phyloP scores from a whole-genome alignment of 2,888 invertebrate genomes.

The Latrodectus elegans region DNA sequence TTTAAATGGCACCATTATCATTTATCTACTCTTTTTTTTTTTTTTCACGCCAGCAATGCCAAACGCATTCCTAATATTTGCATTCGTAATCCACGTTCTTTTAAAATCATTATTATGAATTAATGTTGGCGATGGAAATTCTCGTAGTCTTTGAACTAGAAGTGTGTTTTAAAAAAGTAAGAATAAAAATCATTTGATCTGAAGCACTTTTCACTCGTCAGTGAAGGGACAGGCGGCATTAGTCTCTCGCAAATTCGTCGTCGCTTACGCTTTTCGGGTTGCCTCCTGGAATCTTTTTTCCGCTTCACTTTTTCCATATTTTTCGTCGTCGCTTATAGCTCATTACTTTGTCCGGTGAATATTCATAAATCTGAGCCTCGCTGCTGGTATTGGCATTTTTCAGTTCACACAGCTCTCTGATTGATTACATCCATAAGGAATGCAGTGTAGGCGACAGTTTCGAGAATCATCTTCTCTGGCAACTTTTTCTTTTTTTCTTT shows the following conservation, averaged over 20 bases:
- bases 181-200: neutral
- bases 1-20: too few relatives aligned
- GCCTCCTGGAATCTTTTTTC: neutral
- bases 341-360: slow-evolving; percentile 40
- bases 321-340: slow-evolving; percentile 31
- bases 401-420: slow-evolving; percentile 15
- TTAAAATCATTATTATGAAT: too few relatives aligned
- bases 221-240: neutral
- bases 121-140: too few relatives aligned
- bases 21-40: too few relatives aligned
- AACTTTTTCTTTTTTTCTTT: neutral
- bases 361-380: slow-evolving; percentile 48
- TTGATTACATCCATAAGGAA: slow-evolving; percentile 21
- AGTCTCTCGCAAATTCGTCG: neutral
- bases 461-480: neutral
- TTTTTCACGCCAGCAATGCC: too few relatives aligned
- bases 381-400: slow-evolving; percentile 55
- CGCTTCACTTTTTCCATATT: neutral
- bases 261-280: neutral
- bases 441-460: neutral
- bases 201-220: neutral
- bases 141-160: too few relatives aligned
- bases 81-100: too few relatives aligned
- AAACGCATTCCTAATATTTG: too few relatives aligned
- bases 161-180: neutral